These are phyloP conservation scores for Xylota segnis DNA, from an alignment of 2,888 invertebrate species.

Conservation along the genomic window DNA sequence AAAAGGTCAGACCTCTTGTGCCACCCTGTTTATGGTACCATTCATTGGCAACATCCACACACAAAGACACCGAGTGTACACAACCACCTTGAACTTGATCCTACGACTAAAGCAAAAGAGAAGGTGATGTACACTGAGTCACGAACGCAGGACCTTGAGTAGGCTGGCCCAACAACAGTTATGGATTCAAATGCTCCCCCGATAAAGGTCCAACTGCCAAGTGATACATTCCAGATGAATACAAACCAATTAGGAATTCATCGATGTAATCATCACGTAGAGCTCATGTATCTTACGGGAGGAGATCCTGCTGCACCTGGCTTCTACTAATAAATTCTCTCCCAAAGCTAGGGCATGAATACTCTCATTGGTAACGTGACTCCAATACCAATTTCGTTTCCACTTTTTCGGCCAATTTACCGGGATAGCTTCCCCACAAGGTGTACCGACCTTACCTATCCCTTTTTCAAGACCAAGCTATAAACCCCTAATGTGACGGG, in stretches of 20 bases:
- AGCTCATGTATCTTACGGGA: neutral
- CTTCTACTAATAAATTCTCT: conserved; percentile 14
- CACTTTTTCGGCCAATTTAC: conserved; percentile 47
- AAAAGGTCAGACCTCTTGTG: conserved; percentile 47
- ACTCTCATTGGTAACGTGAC: conserved; percentile 46
- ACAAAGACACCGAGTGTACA: neutral
- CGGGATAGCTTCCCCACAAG: conserved; percentile 8
- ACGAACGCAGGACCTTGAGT: conserved; percentile 50
- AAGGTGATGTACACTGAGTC: conserved; percentile 2
- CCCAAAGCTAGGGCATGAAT: neutral
- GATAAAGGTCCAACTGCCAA: conserved; percentile 4
- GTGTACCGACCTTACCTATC: conserved; percentile 53
- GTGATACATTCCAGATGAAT: conserved; percentile 7
- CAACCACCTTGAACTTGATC: conserved; percentile 53
- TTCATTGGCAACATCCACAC: conserved; percentile 3
- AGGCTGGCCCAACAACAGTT: conserved; percentile 4
- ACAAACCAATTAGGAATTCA: conserved; percentile 40
- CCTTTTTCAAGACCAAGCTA: conserved; percentile 10
- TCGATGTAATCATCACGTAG: conserved; percentile 37
- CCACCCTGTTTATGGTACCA: conserved; percentile 26
- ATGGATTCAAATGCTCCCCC: conserved; percentile 5
- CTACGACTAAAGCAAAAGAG: neutral
- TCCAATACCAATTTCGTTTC: conserved; percentile 29
- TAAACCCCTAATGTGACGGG: conserved; percentile 37
- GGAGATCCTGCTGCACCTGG: neutral